Conservation (phyloP, 2,888 invertebrate genomes). For the Harpagoxenus sublaevis region DNA sequence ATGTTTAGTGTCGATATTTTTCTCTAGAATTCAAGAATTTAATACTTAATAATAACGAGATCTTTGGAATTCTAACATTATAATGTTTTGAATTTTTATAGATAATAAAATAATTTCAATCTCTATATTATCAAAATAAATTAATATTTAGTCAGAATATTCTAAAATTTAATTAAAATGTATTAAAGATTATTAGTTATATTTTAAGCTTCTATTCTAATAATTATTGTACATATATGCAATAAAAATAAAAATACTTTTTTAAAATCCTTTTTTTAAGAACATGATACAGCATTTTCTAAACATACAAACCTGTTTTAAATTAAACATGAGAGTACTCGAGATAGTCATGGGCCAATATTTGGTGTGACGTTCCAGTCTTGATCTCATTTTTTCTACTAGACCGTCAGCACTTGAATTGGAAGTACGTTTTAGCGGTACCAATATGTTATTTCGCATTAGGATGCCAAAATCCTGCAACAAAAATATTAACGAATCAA, state of each 20-base stretch:
- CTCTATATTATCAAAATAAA: not conserved
- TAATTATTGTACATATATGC: not conserved
- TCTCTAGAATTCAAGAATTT: not conserved
- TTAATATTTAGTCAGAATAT: not conserved
- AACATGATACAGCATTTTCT: not conserved
- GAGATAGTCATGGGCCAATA: constrained; percentile 97
- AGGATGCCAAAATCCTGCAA: constrained; percentile 94
- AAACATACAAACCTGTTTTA: constrained; percentile 88
- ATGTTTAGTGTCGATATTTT: not conserved
- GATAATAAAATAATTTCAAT: constrained; percentile 12
- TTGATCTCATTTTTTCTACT: constrained; percentile 89
- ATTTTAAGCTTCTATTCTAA: constrained; percentile 4
- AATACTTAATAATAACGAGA: not conserved
- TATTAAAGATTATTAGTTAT: not conserved
- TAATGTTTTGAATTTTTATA: not conserved
- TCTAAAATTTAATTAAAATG: not conserved
- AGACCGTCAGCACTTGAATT: constrained; percentile 87
- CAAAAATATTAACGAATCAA: constrained; percentile 32
- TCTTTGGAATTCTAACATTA: not conserved
- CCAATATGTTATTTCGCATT: constrained; percentile 94
- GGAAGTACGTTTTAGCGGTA: constrained; percentile 89
- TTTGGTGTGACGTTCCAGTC: constrained; percentile 92
- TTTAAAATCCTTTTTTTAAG: not conserved
- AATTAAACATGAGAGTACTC: constrained; percentile 94
- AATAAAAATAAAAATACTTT: not conserved